Conservation (phyloP, 1,140 invertebrate species). For the Rhizoglyphus robini region DNA sequence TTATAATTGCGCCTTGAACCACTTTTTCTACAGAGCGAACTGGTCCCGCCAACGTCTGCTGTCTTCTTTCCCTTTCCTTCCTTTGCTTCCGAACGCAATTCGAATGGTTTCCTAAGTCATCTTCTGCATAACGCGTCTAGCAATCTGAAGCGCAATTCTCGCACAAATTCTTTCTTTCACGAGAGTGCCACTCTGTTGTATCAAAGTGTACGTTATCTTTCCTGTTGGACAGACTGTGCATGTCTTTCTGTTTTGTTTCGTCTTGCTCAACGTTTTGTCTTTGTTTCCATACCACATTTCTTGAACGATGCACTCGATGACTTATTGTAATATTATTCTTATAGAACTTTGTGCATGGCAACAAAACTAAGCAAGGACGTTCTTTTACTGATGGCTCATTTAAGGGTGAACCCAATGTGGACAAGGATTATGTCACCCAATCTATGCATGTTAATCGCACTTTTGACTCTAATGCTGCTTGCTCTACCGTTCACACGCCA, state of each 20-base stretch:
- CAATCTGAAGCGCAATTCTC: background rate
- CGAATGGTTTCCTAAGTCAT: background rate
- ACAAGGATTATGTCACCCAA: background rate
- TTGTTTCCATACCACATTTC: background rate
- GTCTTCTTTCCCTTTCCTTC: conserved; percentile 2
- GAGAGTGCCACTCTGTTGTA: background rate
- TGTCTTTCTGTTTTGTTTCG: background rate
- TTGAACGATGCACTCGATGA: too few species aligned
- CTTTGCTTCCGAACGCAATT: background rate
- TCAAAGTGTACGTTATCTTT: background rate
- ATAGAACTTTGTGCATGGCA: background rate
- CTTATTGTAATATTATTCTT: background rate
- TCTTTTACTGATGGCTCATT: background rate
- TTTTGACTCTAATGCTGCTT: background rate
- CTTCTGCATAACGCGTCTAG: background rate
- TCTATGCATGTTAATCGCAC: background rate
- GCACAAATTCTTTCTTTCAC: background rate
- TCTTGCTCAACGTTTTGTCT: background rate
- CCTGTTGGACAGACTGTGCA: background rate
- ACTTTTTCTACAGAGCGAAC: conserved; percentile 1
- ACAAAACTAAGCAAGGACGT: background rate
- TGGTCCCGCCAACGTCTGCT: background rate
- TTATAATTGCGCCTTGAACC: too few species aligned
- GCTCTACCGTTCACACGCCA: background rate
- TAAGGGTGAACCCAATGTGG: too few species aligned